These are phyloP conservation scores for Chaetorhynchus papuensis DNA, from an alignment of 2,113 vertebrate genomes.

Conservation along the genomic window DNA sequence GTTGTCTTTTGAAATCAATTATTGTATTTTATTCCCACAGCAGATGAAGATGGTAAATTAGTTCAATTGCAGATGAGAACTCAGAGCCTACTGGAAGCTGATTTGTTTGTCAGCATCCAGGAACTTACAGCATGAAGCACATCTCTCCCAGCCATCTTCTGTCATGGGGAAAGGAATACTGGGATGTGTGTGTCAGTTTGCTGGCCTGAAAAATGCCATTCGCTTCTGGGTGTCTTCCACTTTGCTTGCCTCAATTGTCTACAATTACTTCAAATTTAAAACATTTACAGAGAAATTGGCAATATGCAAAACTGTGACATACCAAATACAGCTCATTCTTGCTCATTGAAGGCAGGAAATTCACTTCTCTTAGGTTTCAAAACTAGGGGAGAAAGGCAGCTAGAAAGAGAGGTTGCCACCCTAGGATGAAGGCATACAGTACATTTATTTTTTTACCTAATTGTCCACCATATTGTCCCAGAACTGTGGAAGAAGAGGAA, in stretches of 20 bases:
- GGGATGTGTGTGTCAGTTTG: not conserved
- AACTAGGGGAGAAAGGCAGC: not conserved
- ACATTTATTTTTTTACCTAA: not conserved
- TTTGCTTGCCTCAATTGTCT: not conserved
- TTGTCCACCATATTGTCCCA: not conserved
- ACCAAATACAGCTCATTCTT: not conserved
- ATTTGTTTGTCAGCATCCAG: slow-evolving; percentile 19
- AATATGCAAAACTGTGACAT: not conserved
- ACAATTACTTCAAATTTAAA: not conserved
- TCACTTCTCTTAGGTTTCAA: not conserved
- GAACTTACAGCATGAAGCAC: not conserved
- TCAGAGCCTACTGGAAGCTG: not conserved
- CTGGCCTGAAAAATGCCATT: not conserved
- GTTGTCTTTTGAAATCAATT: not conserved
- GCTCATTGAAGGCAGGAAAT: not conserved
- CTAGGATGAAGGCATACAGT: not conserved
- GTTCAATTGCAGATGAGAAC: slow-evolving; percentile 13
- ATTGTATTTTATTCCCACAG: slow-evolving; percentile 5
- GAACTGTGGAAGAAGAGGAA: not conserved
- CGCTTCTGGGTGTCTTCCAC: not conserved
- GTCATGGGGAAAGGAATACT: not conserved
- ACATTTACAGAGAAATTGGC: not conserved
- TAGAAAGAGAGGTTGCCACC: not conserved
- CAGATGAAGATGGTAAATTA: slow-evolving; percentile 32
- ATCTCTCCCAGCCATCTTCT: not conserved